These are phyloP conservation scores for Arrhopalites spinosus DNA, from an alignment of 2,888 invertebrate genomes.

Conservation along the genomic window DNA sequence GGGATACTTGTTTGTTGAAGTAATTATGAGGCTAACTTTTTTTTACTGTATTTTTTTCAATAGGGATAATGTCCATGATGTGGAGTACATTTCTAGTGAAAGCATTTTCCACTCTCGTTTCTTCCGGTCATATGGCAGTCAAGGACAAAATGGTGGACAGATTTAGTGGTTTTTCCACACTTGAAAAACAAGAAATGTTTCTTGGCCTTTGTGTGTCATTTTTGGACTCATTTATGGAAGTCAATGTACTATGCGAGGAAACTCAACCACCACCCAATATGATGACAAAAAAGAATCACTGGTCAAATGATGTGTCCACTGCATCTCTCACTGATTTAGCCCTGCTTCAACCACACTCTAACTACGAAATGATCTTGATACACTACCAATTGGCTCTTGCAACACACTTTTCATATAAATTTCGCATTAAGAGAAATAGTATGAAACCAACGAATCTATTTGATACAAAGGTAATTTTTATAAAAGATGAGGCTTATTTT, in stretches of 20 bases:
- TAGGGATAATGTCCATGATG: conserved; percentile 79
- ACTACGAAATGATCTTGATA: conserved; percentile 75
- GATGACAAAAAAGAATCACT: conserved; percentile 42
- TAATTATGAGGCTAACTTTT: conserved; percentile 17
- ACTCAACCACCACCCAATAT: neutral
- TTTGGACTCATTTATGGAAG: conserved; percentile 66
- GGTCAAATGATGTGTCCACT: conserved; percentile 49
- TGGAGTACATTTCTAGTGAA: conserved; percentile 90
- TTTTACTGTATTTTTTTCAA: conserved; percentile 40
- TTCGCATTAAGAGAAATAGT: conserved; percentile 74
- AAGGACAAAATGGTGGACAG: conserved; percentile 82
- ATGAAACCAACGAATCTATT: conserved; percentile 72
- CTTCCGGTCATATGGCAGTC: neutral
- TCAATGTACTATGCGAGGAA: conserved; percentile 57
- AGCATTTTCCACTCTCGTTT: conserved; percentile 69
- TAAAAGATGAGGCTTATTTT: too few relatives aligned
- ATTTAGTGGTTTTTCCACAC: conserved; percentile 63
- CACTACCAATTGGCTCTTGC: conserved; percentile 80
- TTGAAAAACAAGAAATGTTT: conserved; percentile 57
- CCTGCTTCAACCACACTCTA: conserved; percentile 74
- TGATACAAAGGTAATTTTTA: conserved; percentile 68
- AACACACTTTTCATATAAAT: conserved; percentile 77
- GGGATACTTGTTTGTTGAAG: neutral
- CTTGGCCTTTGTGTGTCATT: conserved; percentile 62
- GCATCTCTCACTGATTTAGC: conserved; percentile 78